phyloP scores from a whole-genome alignment of 2,888 invertebrate species.

The Spodoptera exigua region DNA sequence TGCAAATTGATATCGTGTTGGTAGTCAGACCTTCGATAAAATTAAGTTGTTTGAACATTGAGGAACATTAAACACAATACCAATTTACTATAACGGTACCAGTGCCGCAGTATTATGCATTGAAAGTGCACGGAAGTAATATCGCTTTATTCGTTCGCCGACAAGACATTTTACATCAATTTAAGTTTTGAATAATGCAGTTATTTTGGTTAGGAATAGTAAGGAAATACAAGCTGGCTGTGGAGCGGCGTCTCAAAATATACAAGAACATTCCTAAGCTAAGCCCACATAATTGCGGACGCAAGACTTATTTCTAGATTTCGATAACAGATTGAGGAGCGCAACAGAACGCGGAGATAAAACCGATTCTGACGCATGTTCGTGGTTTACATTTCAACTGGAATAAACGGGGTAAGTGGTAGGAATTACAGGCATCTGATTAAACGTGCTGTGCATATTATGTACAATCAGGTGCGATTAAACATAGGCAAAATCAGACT shows the following conservation, averaged over 20 bases:
- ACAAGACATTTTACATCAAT: too few relatives aligned
- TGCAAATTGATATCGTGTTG: slow-evolving; percentile 14
- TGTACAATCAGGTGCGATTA: too few relatives aligned
- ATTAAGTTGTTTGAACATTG: slow-evolving; percentile 4
- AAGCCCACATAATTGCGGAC: slow-evolving; percentile 15
- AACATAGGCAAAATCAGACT: too few relatives aligned
- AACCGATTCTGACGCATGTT: slow-evolving; percentile 30
- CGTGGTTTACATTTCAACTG: slow-evolving; percentile 24
- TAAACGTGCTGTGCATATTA: too few relatives aligned
- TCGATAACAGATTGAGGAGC: slow-evolving; percentile 20
- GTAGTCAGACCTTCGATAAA: slow-evolving; percentile 1
- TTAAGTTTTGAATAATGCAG: too few relatives aligned
- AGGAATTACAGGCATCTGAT: background rate
- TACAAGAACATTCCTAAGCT: too few relatives aligned
- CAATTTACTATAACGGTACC: background rate
- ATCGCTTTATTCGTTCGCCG: too few relatives aligned
- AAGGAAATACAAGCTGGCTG: too few relatives aligned
- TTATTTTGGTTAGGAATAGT: too few relatives aligned
- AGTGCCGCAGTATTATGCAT: background rate
- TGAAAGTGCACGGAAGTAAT: background rate
- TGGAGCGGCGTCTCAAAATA: too few relatives aligned
- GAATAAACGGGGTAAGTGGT: slow-evolving; percentile 1
- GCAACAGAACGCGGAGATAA: slow-evolving; percentile 34
- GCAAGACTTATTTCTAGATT: slow-evolving; percentile 36
- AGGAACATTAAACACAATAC: slow-evolving; percentile 1